Conservation (phyloP, 2,888 invertebrate species). For the Erynnis tages region DNA sequence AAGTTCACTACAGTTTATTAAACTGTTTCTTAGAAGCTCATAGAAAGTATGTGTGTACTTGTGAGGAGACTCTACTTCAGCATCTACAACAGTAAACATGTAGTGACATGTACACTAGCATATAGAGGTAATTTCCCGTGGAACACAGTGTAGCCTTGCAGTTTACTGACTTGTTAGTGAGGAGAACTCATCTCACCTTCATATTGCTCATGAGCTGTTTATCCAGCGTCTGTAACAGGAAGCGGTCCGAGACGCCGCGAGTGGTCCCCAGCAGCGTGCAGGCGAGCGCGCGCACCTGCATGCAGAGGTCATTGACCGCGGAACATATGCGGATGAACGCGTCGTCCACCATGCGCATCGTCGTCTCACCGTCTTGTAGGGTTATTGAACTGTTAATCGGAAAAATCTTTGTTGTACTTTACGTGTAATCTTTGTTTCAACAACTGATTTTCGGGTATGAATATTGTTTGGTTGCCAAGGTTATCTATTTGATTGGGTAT, state of each 20-base stretch:
- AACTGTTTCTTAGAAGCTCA: too few relatives aligned
- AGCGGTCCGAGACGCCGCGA: slow-evolving; percentile 92
- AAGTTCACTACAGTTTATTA: too few relatives aligned
- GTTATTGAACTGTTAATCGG: slow-evolving; percentile 82
- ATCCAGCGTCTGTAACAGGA: slow-evolving; percentile 97
- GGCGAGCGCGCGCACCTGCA: slow-evolving; percentile 92
- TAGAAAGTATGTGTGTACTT: too few relatives aligned
- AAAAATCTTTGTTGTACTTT: neutral
- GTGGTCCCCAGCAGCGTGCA: slow-evolving; percentile 93
- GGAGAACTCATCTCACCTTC: slow-evolving; percentile 83
- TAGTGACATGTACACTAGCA: too few relatives aligned
- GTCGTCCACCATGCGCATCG: slow-evolving; percentile 95
- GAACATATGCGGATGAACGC: slow-evolving; percentile 98
- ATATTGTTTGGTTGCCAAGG: too few relatives aligned
- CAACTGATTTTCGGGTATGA: neutral
- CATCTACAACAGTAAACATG: too few relatives aligned
- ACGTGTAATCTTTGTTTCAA: neutral
- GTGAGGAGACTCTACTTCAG: too few relatives aligned
- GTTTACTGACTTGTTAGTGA: too few relatives aligned
- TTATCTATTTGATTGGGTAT: too few relatives aligned
- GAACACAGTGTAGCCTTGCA: too few relatives aligned
- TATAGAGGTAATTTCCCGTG: too few relatives aligned
- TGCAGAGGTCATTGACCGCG: slow-evolving; percentile 94
- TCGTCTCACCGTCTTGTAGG: slow-evolving; percentile 88
- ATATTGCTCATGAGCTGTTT: slow-evolving; percentile 98